phyloP scores from a whole-genome alignment of 2,888 invertebrate genomes.

The Neelides folsomi region DNA sequence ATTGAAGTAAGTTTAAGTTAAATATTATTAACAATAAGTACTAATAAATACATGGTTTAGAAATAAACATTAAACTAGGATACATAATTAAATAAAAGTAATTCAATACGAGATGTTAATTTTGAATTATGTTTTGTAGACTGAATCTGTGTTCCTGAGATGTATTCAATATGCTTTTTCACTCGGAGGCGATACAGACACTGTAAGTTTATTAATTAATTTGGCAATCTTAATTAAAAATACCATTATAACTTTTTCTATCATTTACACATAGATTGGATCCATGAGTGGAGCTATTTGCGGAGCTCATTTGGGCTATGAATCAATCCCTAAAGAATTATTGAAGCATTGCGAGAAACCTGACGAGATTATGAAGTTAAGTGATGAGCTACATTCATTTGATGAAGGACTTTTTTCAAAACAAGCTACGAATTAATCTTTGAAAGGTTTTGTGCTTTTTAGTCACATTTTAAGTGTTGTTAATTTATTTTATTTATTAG shows the following conservation, averaged over 20 bases:
- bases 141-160: constrained; percentile 48
- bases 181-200: constrained; percentile 64
- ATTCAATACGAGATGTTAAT: neutral
- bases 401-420: too few species aligned
- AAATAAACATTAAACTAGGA: too few species aligned
- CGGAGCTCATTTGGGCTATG: constrained; percentile 53
- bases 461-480: too few species aligned
- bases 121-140: constrained; percentile 36
- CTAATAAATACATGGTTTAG: too few species aligned
- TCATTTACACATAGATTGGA: neutral
- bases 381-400: constrained; percentile 40
- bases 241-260: too few species aligned
- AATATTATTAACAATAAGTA: too few species aligned
- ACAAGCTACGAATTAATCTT: too few species aligned
- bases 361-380: constrained; percentile 43
- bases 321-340: constrained; percentile 41
- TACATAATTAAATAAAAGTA: neutral
- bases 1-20: constrained; percentile 44
- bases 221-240: too few species aligned
- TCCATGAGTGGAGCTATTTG: constrained; percentile 48
- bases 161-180: constrained; percentile 56
- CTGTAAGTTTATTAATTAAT: constrained; percentile 57
- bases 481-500: too few species aligned
- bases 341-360: constrained; percentile 49
- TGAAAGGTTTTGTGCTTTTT: too few species aligned